Evolutionary conservation across 2,888 invertebrate species (phyloP), one percentile per base, ranked within the genome.

Genomic region (Sabatieria punctata): DNA sequence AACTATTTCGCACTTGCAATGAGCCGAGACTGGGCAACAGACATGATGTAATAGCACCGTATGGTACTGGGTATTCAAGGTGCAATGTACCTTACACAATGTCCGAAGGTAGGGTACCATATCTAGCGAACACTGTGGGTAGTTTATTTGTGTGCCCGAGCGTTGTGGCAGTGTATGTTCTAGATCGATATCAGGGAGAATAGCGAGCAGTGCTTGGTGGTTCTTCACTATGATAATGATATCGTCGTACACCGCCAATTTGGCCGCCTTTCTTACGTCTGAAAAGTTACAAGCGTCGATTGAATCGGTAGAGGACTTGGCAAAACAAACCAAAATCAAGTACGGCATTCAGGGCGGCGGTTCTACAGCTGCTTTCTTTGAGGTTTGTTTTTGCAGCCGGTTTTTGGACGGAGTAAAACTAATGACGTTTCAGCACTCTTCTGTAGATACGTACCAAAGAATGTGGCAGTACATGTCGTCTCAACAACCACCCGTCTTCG

Each of bases 141-240:
- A n/a, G n/a, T n/a, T n/a, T n/a, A n/a, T n/a, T n/a, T n/a, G n/a
- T n/a, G n/a, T n/a, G n/a, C n/a, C n/a, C n/a, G n/a, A n/a, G n/a
- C n/a, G n/a, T n/a, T n/a, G n/a, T n/a, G n/a, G n/a, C n/a, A n/a
- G n/a, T n/a, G n/a, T n/a, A n/a, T n/a, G 15, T 11, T 30, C 8
- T 64, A 76, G 82, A 62, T 82, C 82, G 8, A 74, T 84, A 56
- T 85, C 85, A 0, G 85, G 85, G 6, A 75, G 93, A 49, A 89
- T 93, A 59, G 91, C 91, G 2, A 89, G 89, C 39, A 83, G 85
- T 37, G 89, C 89, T 1, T 93, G 93, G 93, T 93, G 91, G 89
- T 91, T 93, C 69, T 93, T 93, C 70, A 91, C 91, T 0, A 73
- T 93, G 47, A 91, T 93, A 60, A 75, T 93, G 48, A 88, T 93